Evolutionary conservation across 2,888 invertebrate genomes (phyloP).

Genomic region (Ptychoptera contaminata): DNA sequence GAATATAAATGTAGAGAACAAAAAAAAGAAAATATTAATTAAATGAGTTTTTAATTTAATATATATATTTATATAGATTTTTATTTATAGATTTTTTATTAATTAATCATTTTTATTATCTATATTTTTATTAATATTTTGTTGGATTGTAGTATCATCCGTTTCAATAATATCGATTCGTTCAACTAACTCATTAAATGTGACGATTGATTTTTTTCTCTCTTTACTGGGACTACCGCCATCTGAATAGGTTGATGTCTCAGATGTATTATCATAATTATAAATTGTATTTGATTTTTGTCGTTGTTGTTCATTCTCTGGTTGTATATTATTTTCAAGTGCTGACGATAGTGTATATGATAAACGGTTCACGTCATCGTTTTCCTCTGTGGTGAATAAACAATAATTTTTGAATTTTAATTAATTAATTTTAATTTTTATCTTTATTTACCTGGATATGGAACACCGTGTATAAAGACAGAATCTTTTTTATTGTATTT

Average conservation of each 20-base stretch:
- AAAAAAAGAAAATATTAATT: no score
- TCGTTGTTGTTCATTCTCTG: constrained; percentile 2
- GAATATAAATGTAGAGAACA: no score
- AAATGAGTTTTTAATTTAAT: no score
- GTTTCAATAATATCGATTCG: constrained; percentile 33
- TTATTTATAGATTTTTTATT: no score
- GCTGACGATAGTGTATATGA: constrained; percentile 4
- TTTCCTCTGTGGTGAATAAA: background rate
- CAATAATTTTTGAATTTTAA: background rate
- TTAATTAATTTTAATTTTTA: background rate
- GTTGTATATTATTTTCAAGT: constrained; percentile 1
- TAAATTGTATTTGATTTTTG: background rate
- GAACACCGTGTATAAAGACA: background rate
- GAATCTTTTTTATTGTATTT: background rate
- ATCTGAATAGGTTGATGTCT: background rate
- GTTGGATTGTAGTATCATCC: background rate
- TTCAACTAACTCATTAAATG: constrained; percentile 39
- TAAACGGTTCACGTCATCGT: background rate
- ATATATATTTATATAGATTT: no score
- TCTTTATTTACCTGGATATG: background rate
- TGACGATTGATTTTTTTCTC: constrained; percentile 35
- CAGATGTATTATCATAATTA: background rate
- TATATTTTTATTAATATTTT: background rate
- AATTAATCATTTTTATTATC: no score
- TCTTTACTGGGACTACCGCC: background rate